phyloP scores from a whole-genome alignment of 2,888 invertebrate species.

The Halocaridina rubra region DNA sequence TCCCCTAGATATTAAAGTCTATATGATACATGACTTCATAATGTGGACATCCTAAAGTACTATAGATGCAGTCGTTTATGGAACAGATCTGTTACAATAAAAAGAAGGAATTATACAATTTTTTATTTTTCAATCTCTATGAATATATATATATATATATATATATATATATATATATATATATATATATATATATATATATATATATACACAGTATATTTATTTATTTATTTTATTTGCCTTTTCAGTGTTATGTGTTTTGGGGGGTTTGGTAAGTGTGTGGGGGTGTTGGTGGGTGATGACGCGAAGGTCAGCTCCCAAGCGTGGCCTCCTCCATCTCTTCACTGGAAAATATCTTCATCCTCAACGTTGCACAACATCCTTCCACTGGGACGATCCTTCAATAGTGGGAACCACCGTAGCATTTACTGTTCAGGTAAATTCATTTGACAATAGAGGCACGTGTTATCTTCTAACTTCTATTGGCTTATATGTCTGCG shows the following conservation, averaged over 20 bases:
- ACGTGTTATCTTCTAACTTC: too few species aligned
- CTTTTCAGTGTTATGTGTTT: constrained; percentile 43
- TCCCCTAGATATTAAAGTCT: too few species aligned
- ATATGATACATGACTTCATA: too few species aligned
- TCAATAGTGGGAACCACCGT: constrained; percentile 90
- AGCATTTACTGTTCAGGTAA: constrained; percentile 83
- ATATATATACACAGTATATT: not conserved
- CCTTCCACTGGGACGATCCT: constrained; percentile 93
- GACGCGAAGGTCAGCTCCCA: constrained; percentile 42
- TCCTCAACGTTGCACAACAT: constrained; percentile 65
- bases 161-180: constrained; percentile 8
- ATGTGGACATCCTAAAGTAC: too few species aligned
- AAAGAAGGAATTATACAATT: too few species aligned
- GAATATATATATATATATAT: too few species aligned
- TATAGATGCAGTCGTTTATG: too few species aligned
- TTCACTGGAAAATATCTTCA: constrained; percentile 58
- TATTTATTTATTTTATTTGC: not conserved
- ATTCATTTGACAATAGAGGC: too few species aligned
- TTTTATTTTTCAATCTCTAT: too few species aligned
- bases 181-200: constrained; percentile 1
- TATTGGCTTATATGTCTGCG: too few species aligned
- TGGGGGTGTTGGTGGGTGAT: constrained; percentile 48
- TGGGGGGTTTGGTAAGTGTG: constrained; percentile 47
- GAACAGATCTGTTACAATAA: too few species aligned
- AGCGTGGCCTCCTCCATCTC: constrained; percentile 51